Conservation (phyloP, 2,888 invertebrate genomes). For the Cheilosia pagana region DNA sequence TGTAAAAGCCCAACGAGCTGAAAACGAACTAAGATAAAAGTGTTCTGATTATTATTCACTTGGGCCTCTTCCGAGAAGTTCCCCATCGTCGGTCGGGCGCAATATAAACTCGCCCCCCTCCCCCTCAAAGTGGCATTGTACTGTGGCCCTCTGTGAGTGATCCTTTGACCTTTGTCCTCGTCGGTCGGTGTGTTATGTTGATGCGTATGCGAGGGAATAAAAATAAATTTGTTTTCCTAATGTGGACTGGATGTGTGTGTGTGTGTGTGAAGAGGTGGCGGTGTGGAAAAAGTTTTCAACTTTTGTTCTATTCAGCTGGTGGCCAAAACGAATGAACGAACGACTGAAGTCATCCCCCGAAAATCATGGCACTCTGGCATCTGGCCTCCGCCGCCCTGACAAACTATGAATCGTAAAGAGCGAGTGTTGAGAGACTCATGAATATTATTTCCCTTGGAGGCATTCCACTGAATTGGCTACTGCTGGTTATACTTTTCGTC, state of each 20-base stretch:
- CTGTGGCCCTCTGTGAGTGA: conserved; percentile 49
- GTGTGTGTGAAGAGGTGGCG: conserved; percentile 39
- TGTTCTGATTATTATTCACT: conserved; percentile 75
- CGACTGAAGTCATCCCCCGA: conserved; percentile 45
- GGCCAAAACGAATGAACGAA: background rate
- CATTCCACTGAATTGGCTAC: conserved; percentile 74
- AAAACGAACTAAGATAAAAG: conserved; percentile 73
- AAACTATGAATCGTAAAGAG: conserved; percentile 71
- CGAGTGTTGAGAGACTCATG: conserved; percentile 70
- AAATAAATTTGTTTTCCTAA: conserved; percentile 74
- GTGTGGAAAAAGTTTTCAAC: conserved; percentile 62
- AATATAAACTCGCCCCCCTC: conserved; percentile 44
- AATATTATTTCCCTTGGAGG: conserved; percentile 75
- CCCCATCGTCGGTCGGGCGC: background rate
- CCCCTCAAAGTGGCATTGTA: conserved; percentile 23
- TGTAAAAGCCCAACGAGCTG: conserved; percentile 71
- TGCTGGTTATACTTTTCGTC: conserved; percentile 73
- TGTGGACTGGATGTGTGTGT: no score
- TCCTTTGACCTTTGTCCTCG: conserved; percentile 71
- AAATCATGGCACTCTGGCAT: conserved; percentile 27
- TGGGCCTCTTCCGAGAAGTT: conserved; percentile 67
- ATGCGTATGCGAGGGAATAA: conserved; percentile 71
- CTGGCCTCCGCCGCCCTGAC: conserved; percentile 37
- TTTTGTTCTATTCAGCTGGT: conserved; percentile 55
- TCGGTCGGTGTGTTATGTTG: conserved; percentile 36